Evolutionary conservation across 2,797 vertebrate species (phyloP).

Genomic region (Hyperoplus lanceolatus): DNA sequence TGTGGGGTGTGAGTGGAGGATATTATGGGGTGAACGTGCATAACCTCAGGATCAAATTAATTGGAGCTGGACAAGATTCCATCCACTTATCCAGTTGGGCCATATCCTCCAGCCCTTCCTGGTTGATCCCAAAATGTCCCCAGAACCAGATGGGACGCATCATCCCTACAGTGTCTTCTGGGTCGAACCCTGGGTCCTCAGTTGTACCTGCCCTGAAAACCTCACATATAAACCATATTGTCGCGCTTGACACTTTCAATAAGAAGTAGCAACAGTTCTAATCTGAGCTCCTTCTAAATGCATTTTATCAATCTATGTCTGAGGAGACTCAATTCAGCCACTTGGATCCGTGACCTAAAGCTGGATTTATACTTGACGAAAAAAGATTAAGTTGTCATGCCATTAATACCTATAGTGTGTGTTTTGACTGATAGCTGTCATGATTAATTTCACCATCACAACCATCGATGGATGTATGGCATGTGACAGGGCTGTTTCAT

Average conservation of each 20-base stretch:
- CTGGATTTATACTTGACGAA: slow-evolving; percentile 2
- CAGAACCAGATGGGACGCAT: slow-evolving; percentile 7
- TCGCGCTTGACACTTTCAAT: neutral
- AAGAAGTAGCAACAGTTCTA: neutral
- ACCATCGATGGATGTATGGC: neutral
- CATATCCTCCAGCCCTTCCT: neutral
- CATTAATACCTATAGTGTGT: neutral
- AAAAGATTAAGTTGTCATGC: neutral
- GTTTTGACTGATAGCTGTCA: slow-evolving; percentile 14
- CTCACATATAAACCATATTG: neutral
- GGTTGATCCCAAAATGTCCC: neutral
- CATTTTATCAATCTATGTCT: neutral
- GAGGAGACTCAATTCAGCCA: neutral
- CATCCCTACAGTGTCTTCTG: neutral
- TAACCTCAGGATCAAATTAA: slow-evolving; percentile 71
- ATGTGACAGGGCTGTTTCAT: slow-evolving; percentile 4
- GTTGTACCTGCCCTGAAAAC: neutral
- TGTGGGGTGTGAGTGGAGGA: slow-evolving; percentile 58
- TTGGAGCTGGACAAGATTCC: slow-evolving; percentile 49
- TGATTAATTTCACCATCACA: neutral
- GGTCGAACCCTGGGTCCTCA: neutral
- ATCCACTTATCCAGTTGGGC: slow-evolving; percentile 31
- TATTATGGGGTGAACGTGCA: slow-evolving; percentile 48
- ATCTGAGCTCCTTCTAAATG: neutral
- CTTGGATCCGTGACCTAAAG: slow-evolving; percentile 12